Conservation (phyloP, 1,140 invertebrate genomes). For the Coenobita brevimanus region DNA sequence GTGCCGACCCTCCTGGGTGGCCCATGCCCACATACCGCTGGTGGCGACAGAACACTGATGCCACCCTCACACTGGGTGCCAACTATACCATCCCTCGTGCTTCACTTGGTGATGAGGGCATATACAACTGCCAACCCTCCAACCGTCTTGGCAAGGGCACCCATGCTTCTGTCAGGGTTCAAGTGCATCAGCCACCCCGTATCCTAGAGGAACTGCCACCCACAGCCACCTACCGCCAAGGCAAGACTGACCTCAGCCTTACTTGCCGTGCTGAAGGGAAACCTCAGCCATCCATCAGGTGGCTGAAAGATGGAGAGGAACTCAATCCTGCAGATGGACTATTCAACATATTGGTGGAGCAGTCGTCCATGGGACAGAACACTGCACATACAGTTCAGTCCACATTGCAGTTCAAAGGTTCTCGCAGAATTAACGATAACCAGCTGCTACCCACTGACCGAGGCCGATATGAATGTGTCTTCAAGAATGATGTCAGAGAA, state of each 20-base stretch:
- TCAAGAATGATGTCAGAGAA: slow-evolving; percentile 91
- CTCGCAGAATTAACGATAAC: slow-evolving; percentile 81
- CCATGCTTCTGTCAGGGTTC: slow-evolving; percentile 85
- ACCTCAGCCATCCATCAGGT: slow-evolving; percentile 86
- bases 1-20: slow-evolving; percentile 89
- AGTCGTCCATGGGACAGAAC: slow-evolving; percentile 79
- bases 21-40: slow-evolving; percentile 87
- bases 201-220: slow-evolving; percentile 88
- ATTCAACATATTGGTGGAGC: slow-evolving; percentile 86
- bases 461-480: slow-evolving; percentile 89
- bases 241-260: slow-evolving; percentile 85
- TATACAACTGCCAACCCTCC: slow-evolving; percentile 90
- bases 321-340: slow-evolving; percentile 72
- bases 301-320: slow-evolving; percentile 90
- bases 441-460: slow-evolving; percentile 87
- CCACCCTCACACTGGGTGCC: slow-evolving; percentile 82
- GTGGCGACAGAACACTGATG: slow-evolving; percentile 83
- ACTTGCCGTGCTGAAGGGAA: slow-evolving; percentile 90
- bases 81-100: slow-evolving; percentile 90
- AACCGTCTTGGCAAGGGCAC: slow-evolving; percentile 91
- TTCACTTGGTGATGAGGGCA: slow-evolving; percentile 80
- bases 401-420: slow-evolving; percentile 85
- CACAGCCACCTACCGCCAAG: slow-evolving; percentile 85
- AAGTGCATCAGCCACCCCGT: slow-evolving; percentile 89
- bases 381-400: slow-evolving; percentile 89